Conservation (phyloP, 2,113 vertebrate genomes). For the Ochotona curzoniae region DNA sequence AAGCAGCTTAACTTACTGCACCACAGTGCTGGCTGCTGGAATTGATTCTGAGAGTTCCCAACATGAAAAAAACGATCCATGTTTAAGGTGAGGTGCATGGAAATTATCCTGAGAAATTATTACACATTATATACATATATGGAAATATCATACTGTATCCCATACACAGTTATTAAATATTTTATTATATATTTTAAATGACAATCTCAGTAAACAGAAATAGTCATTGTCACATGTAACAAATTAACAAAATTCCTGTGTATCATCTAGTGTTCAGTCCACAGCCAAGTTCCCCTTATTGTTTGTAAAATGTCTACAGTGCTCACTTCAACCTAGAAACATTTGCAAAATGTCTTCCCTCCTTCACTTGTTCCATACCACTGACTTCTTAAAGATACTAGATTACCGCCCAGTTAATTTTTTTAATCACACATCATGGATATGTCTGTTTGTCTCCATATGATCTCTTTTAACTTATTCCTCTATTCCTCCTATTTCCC, state of each 20-base stretch:
- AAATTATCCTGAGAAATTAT: too few species aligned
- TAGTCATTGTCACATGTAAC: constrained; percentile 21
- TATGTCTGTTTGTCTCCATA: constrained; percentile 39
- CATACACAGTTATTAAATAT: too few species aligned
- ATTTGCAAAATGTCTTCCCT: too few species aligned
- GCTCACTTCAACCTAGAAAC: background rate
- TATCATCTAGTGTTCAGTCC: constrained; percentile 17
- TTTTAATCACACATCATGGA: background rate
- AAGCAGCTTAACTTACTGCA: too few species aligned
- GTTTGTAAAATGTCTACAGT: background rate
- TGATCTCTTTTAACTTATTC: constrained; percentile 21
- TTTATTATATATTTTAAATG: background rate
- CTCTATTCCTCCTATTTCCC: constrained; percentile 23
- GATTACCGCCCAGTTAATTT: background rate
- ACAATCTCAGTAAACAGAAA: constrained; percentile 26
- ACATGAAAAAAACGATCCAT: too few species aligned
- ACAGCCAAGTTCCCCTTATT: background rate
- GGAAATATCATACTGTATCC: too few species aligned
- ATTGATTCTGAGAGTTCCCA: too few species aligned
- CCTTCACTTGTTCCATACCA: background rate
- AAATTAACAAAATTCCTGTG: background rate
- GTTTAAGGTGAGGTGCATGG: too few species aligned
- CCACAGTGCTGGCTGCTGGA: too few species aligned
- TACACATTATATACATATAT: too few species aligned
- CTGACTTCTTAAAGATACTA: constrained; percentile 31